Conservation (phyloP, 2,113 vertebrate species). For the Strix uralensis region DNA sequence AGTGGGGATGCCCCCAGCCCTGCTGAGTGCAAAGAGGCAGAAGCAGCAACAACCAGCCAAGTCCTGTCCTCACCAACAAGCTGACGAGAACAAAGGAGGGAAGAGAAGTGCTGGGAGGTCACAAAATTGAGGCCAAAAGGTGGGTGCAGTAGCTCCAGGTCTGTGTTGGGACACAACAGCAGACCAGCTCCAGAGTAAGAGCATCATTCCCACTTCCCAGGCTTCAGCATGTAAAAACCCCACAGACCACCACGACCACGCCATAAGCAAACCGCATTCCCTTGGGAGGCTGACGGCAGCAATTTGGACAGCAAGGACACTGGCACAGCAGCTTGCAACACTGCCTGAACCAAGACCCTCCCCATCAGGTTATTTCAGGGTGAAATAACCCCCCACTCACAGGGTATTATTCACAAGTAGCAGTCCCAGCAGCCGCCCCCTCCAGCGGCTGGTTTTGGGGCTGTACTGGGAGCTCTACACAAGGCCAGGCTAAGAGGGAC, state of each 20-base stretch:
- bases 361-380: neutral
- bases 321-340: neutral
- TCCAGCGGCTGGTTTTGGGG: neutral
- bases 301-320: neutral
- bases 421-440: neutral
- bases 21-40: neutral
- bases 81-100: neutral
- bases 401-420: neutral
- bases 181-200: neutral
- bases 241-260: neutral
- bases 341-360: fast-evolving
- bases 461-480: neutral
- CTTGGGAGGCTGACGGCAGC: neutral
- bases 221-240: neutral
- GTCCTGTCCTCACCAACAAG: neutral
- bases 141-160: neutral
- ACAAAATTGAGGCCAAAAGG: neutral
- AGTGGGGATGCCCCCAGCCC: neutral
- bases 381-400: neutral
- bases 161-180: fast-evolving
- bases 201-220: neutral
- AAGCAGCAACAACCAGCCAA: neutral
- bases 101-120: neutral
- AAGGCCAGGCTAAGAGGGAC: neutral
- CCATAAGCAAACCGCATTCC: neutral